Base-by-base conservation (phyloP, 2,797 vertebrate species). In the Sphenodon punctatus region DNA sequence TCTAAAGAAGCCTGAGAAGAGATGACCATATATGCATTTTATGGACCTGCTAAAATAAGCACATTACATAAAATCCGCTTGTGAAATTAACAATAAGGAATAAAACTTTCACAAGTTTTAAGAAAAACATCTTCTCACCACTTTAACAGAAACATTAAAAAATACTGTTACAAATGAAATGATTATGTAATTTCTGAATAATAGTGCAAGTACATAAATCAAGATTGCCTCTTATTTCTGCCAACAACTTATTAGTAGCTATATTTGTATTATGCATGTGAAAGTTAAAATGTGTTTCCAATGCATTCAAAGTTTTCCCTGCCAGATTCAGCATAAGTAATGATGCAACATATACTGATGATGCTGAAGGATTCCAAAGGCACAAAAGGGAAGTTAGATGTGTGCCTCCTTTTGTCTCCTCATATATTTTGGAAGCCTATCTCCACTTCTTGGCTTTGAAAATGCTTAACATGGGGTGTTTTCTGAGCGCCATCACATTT, bases 1-100 rank as follows among this genome's bases (percentile, higher is more conserved):
- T 91, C 90, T 94, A 94, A 95, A 93, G 77, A 78, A 92, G 87
- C 27, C 90, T 83, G 90, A 94, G 93, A 94, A 93, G 89, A 91
- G 92, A 93, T 91, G 93, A 92, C 88, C 88, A 95, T 93, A 94
- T 90, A 95, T 3, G 85, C 55, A 72, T 93, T 95, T 95, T 95
- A 94, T 84, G 86, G 80, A 92, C 88, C 80, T 77, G 80, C 84
- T 93, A 92, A 95, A n/a, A 93, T 90, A 94, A 92, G 16, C 84
- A 88, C 88, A 79, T 72, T 69, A 67, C 3, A 16, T 36, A 11
- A 84, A 80, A 74, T 30, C 74, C 88, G 87, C 73, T 71, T 89
- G 75, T 70, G 89, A 90, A 88, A 88, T 91, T 71, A 91, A 84
- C 77, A 87, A 81, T 80, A 85, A 90, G 86, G 48, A 89, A 84